A percentile compares a stretch with the other conserved stretches of the same genome.
phyloP scores from a whole-genome alignment of 1,140 invertebrate species.

The Trissolcus basalis region DNA sequence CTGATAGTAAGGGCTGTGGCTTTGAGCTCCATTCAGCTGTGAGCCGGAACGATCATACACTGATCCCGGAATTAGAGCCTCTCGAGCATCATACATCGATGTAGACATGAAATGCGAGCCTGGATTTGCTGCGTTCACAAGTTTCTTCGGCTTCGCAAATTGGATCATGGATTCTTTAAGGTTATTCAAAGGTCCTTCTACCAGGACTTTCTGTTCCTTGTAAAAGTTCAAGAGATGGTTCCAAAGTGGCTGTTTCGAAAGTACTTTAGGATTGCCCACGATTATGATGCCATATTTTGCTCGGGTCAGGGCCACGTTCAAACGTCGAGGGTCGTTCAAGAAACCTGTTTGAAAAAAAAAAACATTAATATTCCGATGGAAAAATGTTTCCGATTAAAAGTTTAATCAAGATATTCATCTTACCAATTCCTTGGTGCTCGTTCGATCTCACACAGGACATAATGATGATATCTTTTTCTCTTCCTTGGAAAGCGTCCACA shows the following conservation, averaged over 20 bases:
- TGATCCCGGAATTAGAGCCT: constrained; percentile 90
- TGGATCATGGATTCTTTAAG: constrained; percentile 97
- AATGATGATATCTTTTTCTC: constrained; percentile 99
- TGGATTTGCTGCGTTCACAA: constrained; percentile 95
- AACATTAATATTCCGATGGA: background rate
- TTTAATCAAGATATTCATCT: background rate
- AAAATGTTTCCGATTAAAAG: background rate
- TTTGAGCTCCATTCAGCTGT: constrained; percentile 74
- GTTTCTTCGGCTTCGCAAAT: constrained; percentile 97
- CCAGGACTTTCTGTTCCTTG: constrained; percentile 97
- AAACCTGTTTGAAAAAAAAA: constrained; percentile 80
- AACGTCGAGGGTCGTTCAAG: constrained; percentile 95
- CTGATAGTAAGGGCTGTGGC: constrained; percentile 75
- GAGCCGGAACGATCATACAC: constrained; percentile 85
- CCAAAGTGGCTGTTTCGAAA: constrained; percentile 98
- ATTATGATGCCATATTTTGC: constrained; percentile 99
- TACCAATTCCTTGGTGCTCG: constrained; percentile 93
- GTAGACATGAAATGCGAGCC: constrained; percentile 98
- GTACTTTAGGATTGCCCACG: constrained; percentile 98
- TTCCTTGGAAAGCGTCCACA: constrained; percentile 98
- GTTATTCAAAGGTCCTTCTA: constrained; percentile 98
- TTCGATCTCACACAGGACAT: constrained; percentile 97
- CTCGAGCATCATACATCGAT: constrained; percentile 93
- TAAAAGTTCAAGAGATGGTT: constrained; percentile 98
- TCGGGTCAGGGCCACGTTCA: constrained; percentile 98